Evolutionary conservation across 2,113 vertebrate species (phyloP), one percentile per base, ranked within the genome.

Genomic region (Variabilichromis moorii): DNA sequence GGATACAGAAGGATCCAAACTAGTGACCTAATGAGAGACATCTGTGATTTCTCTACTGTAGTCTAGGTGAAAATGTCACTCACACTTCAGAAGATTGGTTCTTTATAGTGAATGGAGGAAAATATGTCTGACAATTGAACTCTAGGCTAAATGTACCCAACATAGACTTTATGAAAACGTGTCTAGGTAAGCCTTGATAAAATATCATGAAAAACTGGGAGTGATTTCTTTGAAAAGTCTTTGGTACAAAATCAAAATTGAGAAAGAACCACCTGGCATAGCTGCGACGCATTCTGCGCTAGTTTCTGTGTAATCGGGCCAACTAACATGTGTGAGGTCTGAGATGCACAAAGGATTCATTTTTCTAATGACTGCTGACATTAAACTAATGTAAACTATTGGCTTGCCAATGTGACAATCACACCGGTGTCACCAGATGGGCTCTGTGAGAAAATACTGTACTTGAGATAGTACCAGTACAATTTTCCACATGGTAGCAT

Each of bases 1-100:
- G 42, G 86, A 91, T 76, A 86, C 85, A 90, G 63, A 90, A 40
- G 85, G 83, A 83, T 92, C 66, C 76, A 82, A 82, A 53, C 37
- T 40, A 33, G 31, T 63, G 82, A 47, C 76, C 85, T 33, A 66
- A 81, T 55, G 81, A 88, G 76, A 84, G 45, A 31, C 54, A 26
- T 50, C 71, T 88, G 24, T 28, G 87, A 81, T 84, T 76, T 80
- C 85, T 61, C 86, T 82, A 31, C 71, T 47, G 16, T 14, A 5
- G 53, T 24, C n/a, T 9, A 57, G 85, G 63, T 82, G 57, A 61
- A 88, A 86, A 63, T 42, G 61, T 83, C 47, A 85, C 14, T 9
- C 61, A 68, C 45, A 42, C 40, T 71, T 26, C 7, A 4, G 9
- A 54, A 71, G 54, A 80, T 61, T 55, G 59, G 42, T 68, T 81